Conservation (phyloP, 1,140 invertebrate species). For the Bombus confusus region DNA sequence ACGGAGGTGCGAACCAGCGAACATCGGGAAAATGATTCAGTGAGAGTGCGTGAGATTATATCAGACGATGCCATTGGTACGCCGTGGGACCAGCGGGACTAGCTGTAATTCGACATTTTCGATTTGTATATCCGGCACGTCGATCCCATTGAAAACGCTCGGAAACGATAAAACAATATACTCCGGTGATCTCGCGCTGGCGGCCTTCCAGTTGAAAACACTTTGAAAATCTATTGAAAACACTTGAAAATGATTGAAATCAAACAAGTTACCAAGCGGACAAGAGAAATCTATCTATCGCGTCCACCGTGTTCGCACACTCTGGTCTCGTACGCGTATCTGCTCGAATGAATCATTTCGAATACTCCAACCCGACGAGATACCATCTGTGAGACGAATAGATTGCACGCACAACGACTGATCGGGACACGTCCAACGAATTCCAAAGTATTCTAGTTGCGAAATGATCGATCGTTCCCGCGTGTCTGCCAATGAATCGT, state of each 20-base stretch:
- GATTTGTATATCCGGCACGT: conserved; percentile 57
- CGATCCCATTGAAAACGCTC: conserved; percentile 54
- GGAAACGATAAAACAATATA: conserved; percentile 69
- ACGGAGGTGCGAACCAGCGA: neutral
- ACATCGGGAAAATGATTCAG: conserved; percentile 41
- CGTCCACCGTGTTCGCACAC: neutral
- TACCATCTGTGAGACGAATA: conserved; percentile 55
- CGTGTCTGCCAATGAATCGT: neutral
- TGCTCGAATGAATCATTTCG: conserved; percentile 52
- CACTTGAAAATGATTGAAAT: conserved; percentile 69
- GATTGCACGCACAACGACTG: conserved; percentile 49
- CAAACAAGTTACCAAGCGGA: conserved; percentile 64
- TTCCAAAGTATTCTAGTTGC: conserved; percentile 35
- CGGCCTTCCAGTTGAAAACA: conserved; percentile 46
- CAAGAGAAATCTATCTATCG: conserved; percentile 41
- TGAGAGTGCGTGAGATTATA: conserved; percentile 7
- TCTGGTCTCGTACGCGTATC: conserved; percentile 20
- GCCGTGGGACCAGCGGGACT: neutral
- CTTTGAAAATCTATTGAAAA: conserved; percentile 68
- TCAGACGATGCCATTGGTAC: conserved; percentile 17
- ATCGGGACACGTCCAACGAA: conserved; percentile 24
- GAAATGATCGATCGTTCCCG: conserved; percentile 5
- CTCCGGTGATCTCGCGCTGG: conserved; percentile 28
- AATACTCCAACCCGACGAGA: conserved; percentile 40
- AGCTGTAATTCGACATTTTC: conserved; percentile 58